These are phyloP conservation scores for Pampusana beccarii DNA, from an alignment of 2,113 vertebrate genomes.

Conservation along the genomic window DNA sequence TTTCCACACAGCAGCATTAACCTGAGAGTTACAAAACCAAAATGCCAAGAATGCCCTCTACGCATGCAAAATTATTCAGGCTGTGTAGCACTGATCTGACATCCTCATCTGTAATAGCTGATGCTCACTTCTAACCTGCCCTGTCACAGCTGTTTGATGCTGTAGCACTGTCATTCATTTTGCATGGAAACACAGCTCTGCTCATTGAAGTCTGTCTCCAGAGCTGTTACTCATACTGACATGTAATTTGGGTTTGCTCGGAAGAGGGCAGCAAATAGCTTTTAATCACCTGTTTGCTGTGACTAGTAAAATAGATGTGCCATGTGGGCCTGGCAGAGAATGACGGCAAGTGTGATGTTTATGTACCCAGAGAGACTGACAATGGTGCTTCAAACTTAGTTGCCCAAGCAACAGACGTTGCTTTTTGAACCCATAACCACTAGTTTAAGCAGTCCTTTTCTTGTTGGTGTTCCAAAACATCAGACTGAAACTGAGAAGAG, in stretches of 20 bases:
- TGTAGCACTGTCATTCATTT: fast-evolving
- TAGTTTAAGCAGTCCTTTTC: not conserved
- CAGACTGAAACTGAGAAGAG: not conserved
- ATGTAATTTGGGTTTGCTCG: not conserved
- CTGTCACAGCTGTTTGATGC: not conserved
- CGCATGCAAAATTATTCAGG: not conserved
- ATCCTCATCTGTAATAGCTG: fast-evolving
- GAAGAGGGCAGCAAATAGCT: conserved; percentile 60
- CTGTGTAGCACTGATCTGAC: not conserved
- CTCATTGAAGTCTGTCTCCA: not conserved
- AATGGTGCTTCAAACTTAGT: not conserved
- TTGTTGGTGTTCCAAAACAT: not conserved
- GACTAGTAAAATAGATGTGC: not conserved
- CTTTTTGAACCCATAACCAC: not conserved
- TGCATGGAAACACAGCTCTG: not conserved
- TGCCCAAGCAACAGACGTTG: not conserved
- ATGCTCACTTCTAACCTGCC: not conserved
- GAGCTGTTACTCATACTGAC: not conserved
- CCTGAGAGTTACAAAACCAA: not conserved
- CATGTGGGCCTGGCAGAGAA: not conserved
- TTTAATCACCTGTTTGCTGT: not conserved
- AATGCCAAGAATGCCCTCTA: not conserved
- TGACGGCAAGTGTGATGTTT: not conserved
- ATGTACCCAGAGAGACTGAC: not conserved
- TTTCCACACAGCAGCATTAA: not conserved